Percentiles rank a stretch among this genome's conserved stretches.
phyloP scores from a whole-genome alignment of 2,113 vertebrate species.

The Poeciliopsis occidentalis region DNA sequence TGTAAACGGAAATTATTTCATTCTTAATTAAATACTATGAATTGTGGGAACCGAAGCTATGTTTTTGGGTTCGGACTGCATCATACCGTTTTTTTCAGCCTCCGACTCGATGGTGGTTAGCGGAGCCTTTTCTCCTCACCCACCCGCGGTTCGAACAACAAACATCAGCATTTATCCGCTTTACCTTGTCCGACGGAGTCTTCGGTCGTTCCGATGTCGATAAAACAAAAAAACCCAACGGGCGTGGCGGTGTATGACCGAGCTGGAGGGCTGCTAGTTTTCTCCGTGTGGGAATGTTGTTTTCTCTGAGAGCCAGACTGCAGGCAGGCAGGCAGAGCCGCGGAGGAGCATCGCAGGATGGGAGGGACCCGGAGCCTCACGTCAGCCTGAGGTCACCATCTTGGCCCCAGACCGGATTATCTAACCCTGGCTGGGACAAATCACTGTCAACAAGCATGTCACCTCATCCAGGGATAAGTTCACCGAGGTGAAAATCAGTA shows the following conservation, averaged over 20 bases:
- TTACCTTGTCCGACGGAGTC: constrained; percentile 26
- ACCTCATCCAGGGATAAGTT: not conserved
- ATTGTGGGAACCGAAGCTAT: not conserved
- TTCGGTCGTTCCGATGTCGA: not conserved
- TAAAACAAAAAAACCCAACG: not conserved
- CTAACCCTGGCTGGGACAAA: constrained; percentile 42
- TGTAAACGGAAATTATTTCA: not conserved
- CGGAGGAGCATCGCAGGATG: constrained; percentile 40
- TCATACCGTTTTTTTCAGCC: constrained; percentile 30
- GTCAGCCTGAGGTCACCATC: constrained; percentile 65
- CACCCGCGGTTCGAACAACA: not conserved
- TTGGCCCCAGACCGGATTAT: constrained; percentile 50
- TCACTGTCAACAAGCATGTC: not conserved
- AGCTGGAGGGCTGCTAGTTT: constrained; percentile 8
- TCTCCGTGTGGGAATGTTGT: constrained; percentile 7
- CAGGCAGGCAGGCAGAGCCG: constrained; percentile 14
- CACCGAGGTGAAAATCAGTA: not conserved
- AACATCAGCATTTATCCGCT: not conserved
- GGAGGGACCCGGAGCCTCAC: constrained; percentile 42
- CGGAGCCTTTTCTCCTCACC: not conserved
- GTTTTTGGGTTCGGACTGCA: constrained; percentile 6
- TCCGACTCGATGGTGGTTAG: constrained; percentile 26
- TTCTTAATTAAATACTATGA: not conserved
- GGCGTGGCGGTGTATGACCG: not conserved
- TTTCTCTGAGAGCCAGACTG: constrained; percentile 26